Evolutionary conservation across 2,888 invertebrate genomes (phyloP), one percentile per base, ranked within the genome.

Genomic region (Microchrysa polita): DNA sequence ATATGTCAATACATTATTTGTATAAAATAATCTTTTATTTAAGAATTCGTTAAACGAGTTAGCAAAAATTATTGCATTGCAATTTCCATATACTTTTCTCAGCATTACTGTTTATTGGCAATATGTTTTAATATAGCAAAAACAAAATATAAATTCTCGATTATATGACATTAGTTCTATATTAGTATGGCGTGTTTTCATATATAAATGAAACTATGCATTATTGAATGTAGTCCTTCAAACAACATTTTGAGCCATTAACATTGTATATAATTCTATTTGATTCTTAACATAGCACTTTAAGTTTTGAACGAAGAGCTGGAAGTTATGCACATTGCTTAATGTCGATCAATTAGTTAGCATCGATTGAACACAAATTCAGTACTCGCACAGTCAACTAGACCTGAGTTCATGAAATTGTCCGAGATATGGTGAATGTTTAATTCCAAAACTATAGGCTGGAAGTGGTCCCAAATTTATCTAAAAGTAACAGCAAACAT

Each of bases 371-470:
- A 34, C 7, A 7, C 27, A 16, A 52, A 53, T 42, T 40, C 22
- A 34, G 7, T 12, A 16, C n/a, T n/a, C n/a, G n/a, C n/a, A n/a
- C 55, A 20, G 34, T 69, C 69, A 69, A 40, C 69, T 60, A 16
- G 73, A 65, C 69, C 74, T 76, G 42, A 81, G 78, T 74, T 84
- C 83, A 42, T 81, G 81, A 63, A 84, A 80, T 59, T 88, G 87
- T 16, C 89, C 89, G 78, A 89, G 87, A 80, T 91, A 90, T 18
- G 90, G 92, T n/a, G 94, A 95, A 84, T 95, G 95, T 83, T 92
- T 92, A 80, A 95, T 95, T 77, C 95, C 95, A 81, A 95, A 95
- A 76, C 93, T 93, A 80, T 91, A 91, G 48, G 91, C 88, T 74
- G 90, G 90, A 77, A 89, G 87, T 78, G 87, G 85, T 77, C 90